Base-by-base conservation (phyloP, 2,888 invertebrate genomes). In the Morinoia aosen region DNA sequence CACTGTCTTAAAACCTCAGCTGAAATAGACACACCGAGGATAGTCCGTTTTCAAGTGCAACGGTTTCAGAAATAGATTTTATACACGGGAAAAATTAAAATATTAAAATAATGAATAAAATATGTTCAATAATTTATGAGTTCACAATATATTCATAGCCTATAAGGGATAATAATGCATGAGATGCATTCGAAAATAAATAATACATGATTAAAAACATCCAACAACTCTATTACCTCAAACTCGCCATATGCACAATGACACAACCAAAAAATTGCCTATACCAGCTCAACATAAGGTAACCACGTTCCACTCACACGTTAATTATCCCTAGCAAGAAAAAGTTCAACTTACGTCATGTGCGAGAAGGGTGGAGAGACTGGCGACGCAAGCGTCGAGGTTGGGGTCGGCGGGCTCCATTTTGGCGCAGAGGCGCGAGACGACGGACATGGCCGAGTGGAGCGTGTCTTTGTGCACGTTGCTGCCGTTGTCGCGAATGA, bases 401-500 rank as follows among this genome's bases (percentile, higher is more conserved):
- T 98, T 98, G 25, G 98, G 98, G 97, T 99, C 99, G 95, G 98
- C 98, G 0, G 99, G 99, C 97, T 99, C 99, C 98, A 99, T 99
- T 98, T 99, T 99, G 64, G 99, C 99, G 97, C 99, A 99, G 58
- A 99, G 98, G 97, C 99, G 98, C 12, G 99, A 99, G 33, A 99
- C 99, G 12, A 99, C 99, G 88, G 99, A 98, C 99, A 99, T 99
- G 4, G 99, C 99, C 14, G 99, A 99, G 97, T 99, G 99, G 56
- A 99, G 98, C 0, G 99, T 99, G 97, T 99, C 99, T 97, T 99
- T 99, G 97, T 99, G 99, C 48, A 99, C 98, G 96, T 98, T 97
- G 95, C 97, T 97, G 91, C 99, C 99, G 97, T 99, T 98, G 97
- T 99, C 99, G 96, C 99, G 98, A 97, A 99, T 99, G 97, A 99